Conservation (phyloP, 2,888 invertebrate genomes). For the Empis livida region DNA sequence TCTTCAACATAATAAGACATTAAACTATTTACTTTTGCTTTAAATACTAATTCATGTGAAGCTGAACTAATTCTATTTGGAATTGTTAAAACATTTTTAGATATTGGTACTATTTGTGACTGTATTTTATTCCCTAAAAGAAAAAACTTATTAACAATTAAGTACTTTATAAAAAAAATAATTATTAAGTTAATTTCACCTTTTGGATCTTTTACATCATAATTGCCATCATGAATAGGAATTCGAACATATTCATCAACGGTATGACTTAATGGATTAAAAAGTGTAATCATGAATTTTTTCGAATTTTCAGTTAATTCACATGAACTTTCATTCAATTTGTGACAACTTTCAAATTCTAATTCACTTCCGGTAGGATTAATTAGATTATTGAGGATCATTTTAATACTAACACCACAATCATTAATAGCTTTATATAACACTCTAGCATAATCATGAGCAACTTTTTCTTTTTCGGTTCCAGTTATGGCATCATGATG, state of each 20-base stretch:
- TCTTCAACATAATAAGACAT: constrained; percentile 40
- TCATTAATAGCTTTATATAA: constrained; percentile 51
- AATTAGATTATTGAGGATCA: not conserved
- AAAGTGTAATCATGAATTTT: constrained; percentile 56
- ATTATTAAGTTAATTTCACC: not conserved
- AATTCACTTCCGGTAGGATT: constrained; percentile 14
- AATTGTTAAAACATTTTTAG: constrained; percentile 41
- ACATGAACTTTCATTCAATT: constrained; percentile 68
- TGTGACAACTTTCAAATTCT: constrained; percentile 42
- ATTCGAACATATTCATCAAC: constrained; percentile 47
- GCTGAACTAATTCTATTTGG: constrained; percentile 51
- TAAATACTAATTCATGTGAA: constrained; percentile 54
- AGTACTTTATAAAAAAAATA: not conserved
- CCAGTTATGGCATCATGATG: constrained; percentile 84
- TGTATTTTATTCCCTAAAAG: constrained; percentile 37
- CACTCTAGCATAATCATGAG: constrained; percentile 72
- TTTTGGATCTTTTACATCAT: constrained; percentile 25
- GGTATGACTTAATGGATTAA: constrained; percentile 45
- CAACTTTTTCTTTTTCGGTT: constrained; percentile 75
- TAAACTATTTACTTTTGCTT: constrained; percentile 40
- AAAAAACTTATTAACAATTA: not conserved
- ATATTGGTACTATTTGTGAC: constrained; percentile 49
- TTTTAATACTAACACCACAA: constrained; percentile 10
- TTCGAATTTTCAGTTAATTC: constrained; percentile 42
- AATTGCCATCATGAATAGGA: constrained; percentile 44